phyloP scores from a whole-genome alignment of 2,888 invertebrate genomes.

The Sycophila texana region DNA sequence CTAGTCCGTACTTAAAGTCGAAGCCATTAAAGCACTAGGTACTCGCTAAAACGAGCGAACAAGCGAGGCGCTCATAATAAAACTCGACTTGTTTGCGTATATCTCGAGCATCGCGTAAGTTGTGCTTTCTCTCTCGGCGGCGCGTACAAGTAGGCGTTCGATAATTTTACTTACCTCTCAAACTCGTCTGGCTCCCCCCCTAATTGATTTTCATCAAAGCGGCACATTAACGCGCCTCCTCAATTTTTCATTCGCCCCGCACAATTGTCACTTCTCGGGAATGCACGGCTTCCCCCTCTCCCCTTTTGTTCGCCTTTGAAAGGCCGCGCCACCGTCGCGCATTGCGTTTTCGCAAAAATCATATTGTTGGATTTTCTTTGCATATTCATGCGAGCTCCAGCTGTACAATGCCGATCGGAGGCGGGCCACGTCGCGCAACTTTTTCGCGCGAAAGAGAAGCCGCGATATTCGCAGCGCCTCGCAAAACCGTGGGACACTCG shows the following conservation, averaged over 20 bases:
- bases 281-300: not conserved
- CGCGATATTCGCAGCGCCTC: not conserved
- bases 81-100: too few species aligned
- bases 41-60: too few species aligned
- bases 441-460: not conserved
- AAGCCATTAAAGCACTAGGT: too few species aligned
- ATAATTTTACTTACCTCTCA: too few species aligned
- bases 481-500: not conserved
- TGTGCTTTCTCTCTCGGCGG: too few species aligned
- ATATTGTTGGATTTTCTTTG: constrained; percentile 12
- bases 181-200: not conserved
- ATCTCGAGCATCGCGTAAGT: too few species aligned
- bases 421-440: constrained; percentile 17
- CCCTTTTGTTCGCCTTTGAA: not conserved
- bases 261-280: constrained; percentile 11
- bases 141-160: too few species aligned
- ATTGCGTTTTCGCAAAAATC: constrained; percentile 20
- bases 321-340: not conserved
- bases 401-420: constrained; percentile 12
- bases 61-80: too few species aligned
- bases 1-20: too few species aligned
- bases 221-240: not conserved
- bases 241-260: constrained; percentile 2
- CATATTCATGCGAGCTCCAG: constrained; percentile 15
- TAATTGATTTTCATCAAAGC: not conserved